Conservation (phyloP, 1,140 invertebrate species). For the Drosophila miranda region DNA sequence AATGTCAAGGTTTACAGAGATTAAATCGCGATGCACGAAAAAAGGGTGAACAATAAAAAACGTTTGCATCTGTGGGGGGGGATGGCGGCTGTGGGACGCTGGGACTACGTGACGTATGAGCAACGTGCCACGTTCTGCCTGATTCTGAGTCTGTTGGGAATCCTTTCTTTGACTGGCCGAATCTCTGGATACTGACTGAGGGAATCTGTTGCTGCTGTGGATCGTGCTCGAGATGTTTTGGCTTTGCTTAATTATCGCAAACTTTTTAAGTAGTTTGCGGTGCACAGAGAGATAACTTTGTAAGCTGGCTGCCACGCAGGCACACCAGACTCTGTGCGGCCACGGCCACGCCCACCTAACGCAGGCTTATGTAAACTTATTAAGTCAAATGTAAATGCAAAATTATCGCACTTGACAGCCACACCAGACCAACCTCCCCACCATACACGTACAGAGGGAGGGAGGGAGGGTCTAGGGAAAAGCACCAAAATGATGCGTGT, state of each 20-base stretch:
- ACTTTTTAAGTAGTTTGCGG: slow-evolving; percentile 78
- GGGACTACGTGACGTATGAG: slow-evolving; percentile 66
- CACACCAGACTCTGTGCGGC: too few species aligned
- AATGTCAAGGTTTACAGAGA: slow-evolving; percentile 41
- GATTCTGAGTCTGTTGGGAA: slow-evolving; percentile 28
- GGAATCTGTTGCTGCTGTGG: slow-evolving; percentile 10
- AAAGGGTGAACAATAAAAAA: slow-evolving; percentile 20
- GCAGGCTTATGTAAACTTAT: slow-evolving; percentile 65
- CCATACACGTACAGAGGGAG: slow-evolving; percentile 1
- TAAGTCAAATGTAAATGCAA: slow-evolving; percentile 78
- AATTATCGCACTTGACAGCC: slow-evolving; percentile 75
- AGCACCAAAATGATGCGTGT: slow-evolving; percentile 41
- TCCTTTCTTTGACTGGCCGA: slow-evolving; percentile 12
- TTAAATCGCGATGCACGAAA: slow-evolving; percentile 41
- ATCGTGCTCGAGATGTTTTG: slow-evolving; percentile 56
- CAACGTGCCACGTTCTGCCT: slow-evolving; percentile 40
- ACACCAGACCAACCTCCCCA: not conserved
- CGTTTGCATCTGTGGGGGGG: slow-evolving; percentile 20
- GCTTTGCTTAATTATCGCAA: slow-evolving; percentile 76
- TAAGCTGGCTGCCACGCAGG: slow-evolving; percentile 42
- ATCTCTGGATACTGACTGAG: slow-evolving; percentile 12
- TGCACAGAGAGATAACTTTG: slow-evolving; percentile 61
- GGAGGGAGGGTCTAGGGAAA: not conserved
- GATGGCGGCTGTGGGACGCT: too few species aligned
- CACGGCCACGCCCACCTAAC: not conserved